Evolutionary conservation across 1,140 invertebrate genomes (phyloP).

Genomic region (Coptotermes formosanus): DNA sequence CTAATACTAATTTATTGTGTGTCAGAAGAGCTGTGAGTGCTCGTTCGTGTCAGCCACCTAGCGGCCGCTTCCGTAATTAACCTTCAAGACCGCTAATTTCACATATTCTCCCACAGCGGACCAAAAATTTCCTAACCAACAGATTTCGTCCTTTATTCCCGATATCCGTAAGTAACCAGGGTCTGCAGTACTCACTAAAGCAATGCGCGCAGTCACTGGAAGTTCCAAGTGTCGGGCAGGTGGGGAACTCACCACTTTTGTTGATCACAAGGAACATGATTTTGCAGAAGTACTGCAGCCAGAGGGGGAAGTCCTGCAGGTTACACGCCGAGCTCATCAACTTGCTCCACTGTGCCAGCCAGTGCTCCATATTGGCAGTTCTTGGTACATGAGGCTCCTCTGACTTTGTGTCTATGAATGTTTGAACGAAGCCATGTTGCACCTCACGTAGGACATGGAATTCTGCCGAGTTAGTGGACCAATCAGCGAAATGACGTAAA

Average conservation of each 20-base stretch:
- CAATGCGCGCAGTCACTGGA: too few relatives aligned
- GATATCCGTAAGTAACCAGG: too few relatives aligned
- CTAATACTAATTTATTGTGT: too few relatives aligned
- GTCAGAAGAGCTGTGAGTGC: too few relatives aligned
- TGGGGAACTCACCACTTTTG: slow-evolving; percentile 54
- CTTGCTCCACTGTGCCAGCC: slow-evolving; percentile 64
- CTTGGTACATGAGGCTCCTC: neutral
- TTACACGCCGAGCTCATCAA: slow-evolving; percentile 54
- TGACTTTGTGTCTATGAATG: slow-evolving; percentile 51
- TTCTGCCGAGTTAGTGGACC: slow-evolving; percentile 66
- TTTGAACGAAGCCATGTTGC: slow-evolving; percentile 63
- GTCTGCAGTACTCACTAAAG: too few relatives aligned
- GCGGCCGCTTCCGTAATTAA: too few relatives aligned
- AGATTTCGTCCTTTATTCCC: too few relatives aligned
- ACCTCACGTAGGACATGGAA: slow-evolving; percentile 66
- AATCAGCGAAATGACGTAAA: slow-evolving; percentile 69
- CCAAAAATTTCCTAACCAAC: too few relatives aligned
- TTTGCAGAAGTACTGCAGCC: slow-evolving; percentile 69
- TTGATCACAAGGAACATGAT: slow-evolving; percentile 70
- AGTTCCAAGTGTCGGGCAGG: too few relatives aligned
- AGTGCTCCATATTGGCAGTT: slow-evolving; percentile 50
- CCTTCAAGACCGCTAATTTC: too few relatives aligned
- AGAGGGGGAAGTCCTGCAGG: slow-evolving; percentile 63
- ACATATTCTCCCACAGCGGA: too few relatives aligned
- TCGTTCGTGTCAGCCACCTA: too few relatives aligned